Base-by-base conservation (phyloP, 2,113 vertebrate species). In the Martes martes region DNA sequence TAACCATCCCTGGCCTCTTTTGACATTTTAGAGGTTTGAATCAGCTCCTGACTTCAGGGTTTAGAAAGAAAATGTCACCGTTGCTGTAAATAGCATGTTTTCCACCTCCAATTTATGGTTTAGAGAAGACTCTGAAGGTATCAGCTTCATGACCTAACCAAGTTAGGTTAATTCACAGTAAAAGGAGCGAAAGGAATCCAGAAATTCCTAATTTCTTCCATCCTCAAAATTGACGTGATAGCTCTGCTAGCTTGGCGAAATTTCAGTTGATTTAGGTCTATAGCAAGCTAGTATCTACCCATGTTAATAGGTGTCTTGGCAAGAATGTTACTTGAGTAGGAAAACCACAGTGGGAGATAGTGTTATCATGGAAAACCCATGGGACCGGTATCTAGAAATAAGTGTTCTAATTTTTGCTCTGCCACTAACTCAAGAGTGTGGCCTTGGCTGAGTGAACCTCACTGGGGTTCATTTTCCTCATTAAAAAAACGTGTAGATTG, bases 1-100 rank as follows among this genome's bases (percentile, higher is more conserved):
- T 91, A 80, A 63, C 39, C 18, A 19, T 89, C 78, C 57, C 24
- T 94, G 81, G 61, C 39, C 89, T 63, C 87, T 86, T 79, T 23
- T 79, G 93, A 61, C 81, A 89, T 88, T 97, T 92, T 85, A 88
- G 87, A 95, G 31, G 69, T 94, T 86, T 96, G 59, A 96, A 52
- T 84, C 69, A 79, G 89, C 33, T 87, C 65, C 52, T 82, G 52
- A 91, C 55, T 96, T 83, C 18, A 47, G 76, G 69, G 19, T 83
- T 95, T 52, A 89, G 81, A 74, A 96, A 31, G 42, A 90, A 91
- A 95, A 91, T 69, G 84, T 89, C 76, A 47, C 39, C n/a, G 6
- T 96, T 95, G 39, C 81, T 97, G 36, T 95, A 94, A 86, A 63
- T 80, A 94, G 42, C 24, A 39, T 67, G 52, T 69, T 97, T 96